These are phyloP conservation scores for Pipistrellus pipistrellus DNA, from an alignment of 2,797 vertebrate genomes.

Conservation along the genomic window DNA sequence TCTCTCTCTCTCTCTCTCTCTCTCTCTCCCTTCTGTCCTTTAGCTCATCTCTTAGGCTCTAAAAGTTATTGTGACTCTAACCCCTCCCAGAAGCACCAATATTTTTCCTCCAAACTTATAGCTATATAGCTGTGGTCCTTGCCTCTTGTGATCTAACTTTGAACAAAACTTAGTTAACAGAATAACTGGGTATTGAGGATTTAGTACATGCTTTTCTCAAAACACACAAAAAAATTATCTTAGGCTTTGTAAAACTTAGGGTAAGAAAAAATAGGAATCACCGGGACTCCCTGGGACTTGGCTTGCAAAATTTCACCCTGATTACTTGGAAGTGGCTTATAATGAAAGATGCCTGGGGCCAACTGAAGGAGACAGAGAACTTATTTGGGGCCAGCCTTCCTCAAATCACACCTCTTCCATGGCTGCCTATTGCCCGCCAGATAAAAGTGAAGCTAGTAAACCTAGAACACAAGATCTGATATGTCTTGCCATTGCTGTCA, in stretches of 20 bases:
- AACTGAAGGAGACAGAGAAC: not conserved
- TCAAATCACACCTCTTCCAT: not conserved
- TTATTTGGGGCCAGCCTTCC: not conserved
- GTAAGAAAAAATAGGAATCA: not conserved
- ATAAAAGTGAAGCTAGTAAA: not conserved
- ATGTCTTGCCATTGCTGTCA: not conserved
- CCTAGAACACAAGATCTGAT: not conserved
- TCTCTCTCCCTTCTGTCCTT: not conserved
- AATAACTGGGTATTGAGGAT: slow-evolving; percentile 5
- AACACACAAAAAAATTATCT: not conserved
- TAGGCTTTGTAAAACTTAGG: slow-evolving; percentile 26
- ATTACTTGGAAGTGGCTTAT: not conserved
- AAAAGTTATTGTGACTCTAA: not conserved
- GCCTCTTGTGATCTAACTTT: not conserved
- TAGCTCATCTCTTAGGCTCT: not conserved
- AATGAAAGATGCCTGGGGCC: not conserved
- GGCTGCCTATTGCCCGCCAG: not conserved
- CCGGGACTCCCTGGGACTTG: not conserved
- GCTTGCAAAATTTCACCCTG: not conserved
- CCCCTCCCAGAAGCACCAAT: not conserved
- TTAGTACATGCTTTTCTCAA: not conserved
- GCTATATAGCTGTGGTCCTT: not conserved
- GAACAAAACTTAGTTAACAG: slow-evolving; percentile 1
- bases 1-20: not conserved
- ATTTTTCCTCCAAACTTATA: not conserved